phyloP scores from a whole-genome alignment of 2,113 vertebrate genomes.

The Hyperopisus bebe region DNA sequence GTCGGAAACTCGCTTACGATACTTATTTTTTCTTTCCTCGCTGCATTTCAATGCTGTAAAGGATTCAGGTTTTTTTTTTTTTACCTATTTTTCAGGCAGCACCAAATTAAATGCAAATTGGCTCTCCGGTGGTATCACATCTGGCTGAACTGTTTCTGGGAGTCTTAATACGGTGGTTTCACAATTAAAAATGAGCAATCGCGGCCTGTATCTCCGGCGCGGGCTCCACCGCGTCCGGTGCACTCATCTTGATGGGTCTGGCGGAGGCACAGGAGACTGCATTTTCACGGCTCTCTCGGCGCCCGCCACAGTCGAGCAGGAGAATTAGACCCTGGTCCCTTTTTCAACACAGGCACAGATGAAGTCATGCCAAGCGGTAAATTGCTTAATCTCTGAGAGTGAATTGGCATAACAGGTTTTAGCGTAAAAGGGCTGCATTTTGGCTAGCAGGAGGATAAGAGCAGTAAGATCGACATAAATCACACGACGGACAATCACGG shows the following conservation, averaged over 20 bases:
- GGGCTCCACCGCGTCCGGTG: conserved; percentile 19
- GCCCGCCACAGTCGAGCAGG: not conserved
- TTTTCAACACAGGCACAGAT: not conserved
- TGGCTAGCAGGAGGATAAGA: not conserved
- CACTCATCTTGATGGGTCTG: conserved; percentile 49
- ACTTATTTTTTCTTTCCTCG: conserved; percentile 36
- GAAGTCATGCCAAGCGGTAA: not conserved
- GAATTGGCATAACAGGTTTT: not conserved
- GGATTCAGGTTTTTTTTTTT: not conserved
- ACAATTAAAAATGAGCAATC: conserved; percentile 56
- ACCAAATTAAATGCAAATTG: conserved; percentile 54
- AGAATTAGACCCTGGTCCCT: not conserved
- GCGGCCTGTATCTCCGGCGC: conserved; percentile 34
- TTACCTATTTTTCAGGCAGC: conserved; percentile 33
- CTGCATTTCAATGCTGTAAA: conserved; percentile 30
- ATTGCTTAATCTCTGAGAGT: conserved; percentile 7
- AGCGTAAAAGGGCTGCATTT: not conserved
- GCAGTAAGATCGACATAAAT: not conserved
- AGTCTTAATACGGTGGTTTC: conserved; percentile 41
- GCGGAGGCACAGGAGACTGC: conserved; percentile 6
- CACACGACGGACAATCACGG: not conserved
- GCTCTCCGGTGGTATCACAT: conserved; percentile 43
- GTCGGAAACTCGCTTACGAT: conserved; percentile 25
- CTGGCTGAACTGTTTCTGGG: conserved; percentile 44
- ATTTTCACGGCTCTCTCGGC: conserved; percentile 39